These are phyloP conservation scores for Zaprionus nigranus DNA, from an alignment of 1,140 invertebrate species.

Conservation along the genomic window DNA sequence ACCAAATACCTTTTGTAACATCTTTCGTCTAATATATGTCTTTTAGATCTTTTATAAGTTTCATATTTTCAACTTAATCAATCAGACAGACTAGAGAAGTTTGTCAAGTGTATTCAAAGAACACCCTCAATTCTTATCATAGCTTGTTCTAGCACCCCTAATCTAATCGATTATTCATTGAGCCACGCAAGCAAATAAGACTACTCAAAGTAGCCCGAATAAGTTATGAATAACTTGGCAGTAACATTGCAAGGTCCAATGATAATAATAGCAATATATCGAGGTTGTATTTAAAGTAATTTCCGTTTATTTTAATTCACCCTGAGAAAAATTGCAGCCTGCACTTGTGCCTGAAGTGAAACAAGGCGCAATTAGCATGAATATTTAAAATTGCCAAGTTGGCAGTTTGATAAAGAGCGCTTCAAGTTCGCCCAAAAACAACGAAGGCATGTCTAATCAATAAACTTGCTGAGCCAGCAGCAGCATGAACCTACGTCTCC, in stretches of 20 bases:
- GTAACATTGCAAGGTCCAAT: not conserved
- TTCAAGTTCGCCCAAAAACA: conserved; percentile 21
- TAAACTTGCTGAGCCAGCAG: conserved; percentile 72
- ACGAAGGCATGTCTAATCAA: conserved; percentile 63
- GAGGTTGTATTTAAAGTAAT: not conserved
- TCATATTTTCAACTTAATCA: not conserved
- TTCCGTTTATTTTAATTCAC: conserved; percentile 3
- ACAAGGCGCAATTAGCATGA: conserved; percentile 66
- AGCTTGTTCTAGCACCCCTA: not conserved
- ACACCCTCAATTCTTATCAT: not conserved
- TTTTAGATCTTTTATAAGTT: not conserved
- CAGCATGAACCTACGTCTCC: not conserved
- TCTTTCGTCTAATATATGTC: too few species aligned
- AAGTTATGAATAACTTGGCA: not conserved
- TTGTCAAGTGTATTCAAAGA: not conserved
- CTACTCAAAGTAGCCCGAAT: not conserved
- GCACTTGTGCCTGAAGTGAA: conserved; percentile 49
- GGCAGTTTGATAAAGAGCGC: conserved; percentile 41
- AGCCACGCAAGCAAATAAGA: not conserved
- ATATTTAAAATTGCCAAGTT: conserved; percentile 67
- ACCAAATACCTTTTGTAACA: too few species aligned
- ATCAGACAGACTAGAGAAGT: not conserved
- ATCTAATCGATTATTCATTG: not conserved
- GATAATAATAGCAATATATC: not conserved
- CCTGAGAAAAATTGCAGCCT: conserved; percentile 70